Base-by-base conservation (phyloP, 2,888 invertebrate species). In the Trachelus iudaicus region DNA sequence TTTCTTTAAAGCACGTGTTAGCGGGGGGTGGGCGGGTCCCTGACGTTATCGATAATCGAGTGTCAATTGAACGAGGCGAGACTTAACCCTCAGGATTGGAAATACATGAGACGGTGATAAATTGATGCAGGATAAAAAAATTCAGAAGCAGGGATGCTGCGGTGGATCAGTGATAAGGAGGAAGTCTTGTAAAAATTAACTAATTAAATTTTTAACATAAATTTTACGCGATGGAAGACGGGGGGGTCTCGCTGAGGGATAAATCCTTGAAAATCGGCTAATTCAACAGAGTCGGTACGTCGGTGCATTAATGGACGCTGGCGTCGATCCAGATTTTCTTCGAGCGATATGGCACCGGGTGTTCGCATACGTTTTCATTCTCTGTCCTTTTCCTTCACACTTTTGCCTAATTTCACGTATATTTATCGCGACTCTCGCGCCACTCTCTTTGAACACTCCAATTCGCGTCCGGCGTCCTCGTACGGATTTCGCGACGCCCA, bases 251-350 rank as follows among this genome's bases (percentile, higher is more conserved):
- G 1, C 2, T 9, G 56, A 56, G 56, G 23, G 56, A 2, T 56
- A 56, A 56, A 56, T 56, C 56, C 56, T 56, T 56, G 56, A 23
- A 2, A 56, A 23, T 56, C 56, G 56, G 9, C 23, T 56, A 56
- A 56, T 56, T 23, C 56, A 56, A 56, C 56, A 9, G 56, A 56
- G 2, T 56, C 23, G 23, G 56, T 56, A 56, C 56, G 56, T 56
- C 77, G 75, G 78, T 33, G 81, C 82, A 81, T 82, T 85, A 85
- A 86, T 85, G 83, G 84, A 78, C 77, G 78, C 82, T 85, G 86
- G 84, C 85, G 80, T 77, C 40, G 74, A 73, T 83, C 85, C 83
- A 86, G 83, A 83, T 80, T 78, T 80, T 76, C 71, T 79, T 80
- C 76, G 78, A 78, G 79, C 75, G 74, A 76, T 77, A 75, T 79